phyloP scores from a whole-genome alignment of 2,888 invertebrate genomes.

The Tachina fera region DNA sequence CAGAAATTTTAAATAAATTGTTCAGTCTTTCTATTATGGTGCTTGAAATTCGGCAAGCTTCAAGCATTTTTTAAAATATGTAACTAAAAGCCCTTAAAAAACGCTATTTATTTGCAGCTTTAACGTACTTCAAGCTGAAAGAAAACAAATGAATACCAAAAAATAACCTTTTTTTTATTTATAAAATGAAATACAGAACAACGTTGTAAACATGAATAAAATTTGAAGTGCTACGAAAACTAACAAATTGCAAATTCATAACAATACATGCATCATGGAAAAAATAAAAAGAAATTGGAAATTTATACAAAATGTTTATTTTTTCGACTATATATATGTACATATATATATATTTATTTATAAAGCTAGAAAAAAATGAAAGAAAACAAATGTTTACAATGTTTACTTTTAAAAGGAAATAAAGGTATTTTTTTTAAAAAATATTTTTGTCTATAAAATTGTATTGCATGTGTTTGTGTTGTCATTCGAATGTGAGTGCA shows the following conservation, averaged over 20 bases:
- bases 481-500: neutral
- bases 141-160: too few species aligned
- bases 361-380: constrained; percentile 16
- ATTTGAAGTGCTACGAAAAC: neutral
- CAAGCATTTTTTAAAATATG: neutral
- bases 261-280: neutral
- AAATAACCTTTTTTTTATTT: neutral
- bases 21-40: too few species aligned
- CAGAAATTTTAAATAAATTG: too few species aligned
- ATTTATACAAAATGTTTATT: neutral
- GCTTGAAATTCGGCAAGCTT: neutral
- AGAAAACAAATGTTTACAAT: constrained; percentile 11
- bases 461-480: neutral
- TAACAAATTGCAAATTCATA: constrained; percentile 38
- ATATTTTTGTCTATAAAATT: neutral
- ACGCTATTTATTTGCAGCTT: neutral
- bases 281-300: constrained; percentile 7
- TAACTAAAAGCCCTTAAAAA: neutral
- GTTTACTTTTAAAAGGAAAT: neutral
- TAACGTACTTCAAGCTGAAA: neutral
- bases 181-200: constrained; percentile 2
- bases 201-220: constrained; percentile 6
- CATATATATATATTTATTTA: neutral
- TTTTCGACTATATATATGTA: neutral
- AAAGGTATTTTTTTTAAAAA: constrained; percentile 15